phyloP scores from a whole-genome alignment of 2,888 invertebrate genomes.

The Heterodera filipjevi region DNA sequence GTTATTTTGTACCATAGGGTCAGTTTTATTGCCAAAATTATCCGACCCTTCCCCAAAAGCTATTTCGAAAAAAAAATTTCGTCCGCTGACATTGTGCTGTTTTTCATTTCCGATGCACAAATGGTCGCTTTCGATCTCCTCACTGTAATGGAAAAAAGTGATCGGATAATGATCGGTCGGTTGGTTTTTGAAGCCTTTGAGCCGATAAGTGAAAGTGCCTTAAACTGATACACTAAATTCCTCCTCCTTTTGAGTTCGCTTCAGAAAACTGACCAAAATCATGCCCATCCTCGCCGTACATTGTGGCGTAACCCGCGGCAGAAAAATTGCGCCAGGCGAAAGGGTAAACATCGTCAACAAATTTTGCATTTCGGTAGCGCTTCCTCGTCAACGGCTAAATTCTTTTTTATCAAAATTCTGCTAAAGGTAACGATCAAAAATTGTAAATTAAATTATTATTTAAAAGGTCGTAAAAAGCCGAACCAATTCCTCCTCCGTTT shows the following conservation, averaged over 20 bases:
- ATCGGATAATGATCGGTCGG: constrained; percentile 90
- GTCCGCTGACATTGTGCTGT: constrained; percentile 69
- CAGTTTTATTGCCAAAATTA: no score
- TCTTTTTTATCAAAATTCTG: neutral
- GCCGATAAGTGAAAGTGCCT: constrained; percentile 82
- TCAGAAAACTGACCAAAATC: constrained; percentile 69
- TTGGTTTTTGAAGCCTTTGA: constrained; percentile 80
- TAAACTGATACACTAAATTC: neutral
- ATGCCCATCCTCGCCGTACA: constrained; percentile 85
- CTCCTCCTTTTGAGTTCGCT: neutral
- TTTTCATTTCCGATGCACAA: constrained; percentile 78
- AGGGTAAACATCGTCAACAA: constrained; percentile 68
- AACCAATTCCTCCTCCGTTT: constrained; percentile 64
- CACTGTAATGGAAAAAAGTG: constrained; percentile 73
- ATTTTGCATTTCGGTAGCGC: constrained; percentile 59
- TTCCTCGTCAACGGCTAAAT: constrained; percentile 59
- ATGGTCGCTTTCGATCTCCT: constrained; percentile 65
- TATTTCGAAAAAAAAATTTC: no score
- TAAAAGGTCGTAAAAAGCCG: neutral
- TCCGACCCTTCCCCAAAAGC: no score
- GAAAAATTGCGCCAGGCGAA: constrained; percentile 67
- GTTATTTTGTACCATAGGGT: no score
- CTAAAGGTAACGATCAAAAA: neutral
- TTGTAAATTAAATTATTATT: neutral
- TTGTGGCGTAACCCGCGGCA: constrained; percentile 71